Base-by-base conservation (phyloP, 2,888 invertebrate genomes). In the Diarsia brunnea region DNA sequence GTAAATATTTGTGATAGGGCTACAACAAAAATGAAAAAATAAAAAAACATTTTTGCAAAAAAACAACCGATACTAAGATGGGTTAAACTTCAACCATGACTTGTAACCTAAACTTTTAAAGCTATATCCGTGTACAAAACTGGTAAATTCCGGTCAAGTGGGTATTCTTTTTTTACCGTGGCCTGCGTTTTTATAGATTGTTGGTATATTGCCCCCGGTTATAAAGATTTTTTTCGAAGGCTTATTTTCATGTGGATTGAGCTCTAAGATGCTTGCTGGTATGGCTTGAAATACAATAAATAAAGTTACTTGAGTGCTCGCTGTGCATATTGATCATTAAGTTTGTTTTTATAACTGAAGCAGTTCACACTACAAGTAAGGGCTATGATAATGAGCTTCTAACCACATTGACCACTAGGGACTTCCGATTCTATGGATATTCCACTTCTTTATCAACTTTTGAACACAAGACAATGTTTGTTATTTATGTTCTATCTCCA, bases 101-200 rank as follows among this genome's bases (percentile, higher is more conserved):
- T 43, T 4, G 66, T 66, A 63, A 77, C 58, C n/a, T 24, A 38
- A 78, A 1, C 27, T 63, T 27, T 53, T 58, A 27, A 4, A 43
- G 58, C n/a, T n/a, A 71, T n/a, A 71, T 65, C 64, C 68, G 51
- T 55, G 63, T 60, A 31, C 4, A 31, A 66, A 49, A 60, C 61
- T 45, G 55, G 55, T 67, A 53, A 38, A 38, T n/a, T 7, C 24
- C 24, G 14, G 14, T 24, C 7, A 43, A 16, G 27, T 55, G 19
- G 19, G 7, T 19, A 0, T 58, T 19, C 0, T 58, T 78, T 47
- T 76, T 63, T 58, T 19, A 19, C 3, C 3, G 4, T 3, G 0
- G 14, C 4, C 24, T 2, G 16, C 1, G 19, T 21, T 24, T 27
- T 19, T 45, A n/a, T 16, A 47, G 4, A 2, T 12, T 12, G n/a